Evolutionary conservation across 2,888 invertebrate species (phyloP).

Genomic region (Thereva nobilitata): DNA sequence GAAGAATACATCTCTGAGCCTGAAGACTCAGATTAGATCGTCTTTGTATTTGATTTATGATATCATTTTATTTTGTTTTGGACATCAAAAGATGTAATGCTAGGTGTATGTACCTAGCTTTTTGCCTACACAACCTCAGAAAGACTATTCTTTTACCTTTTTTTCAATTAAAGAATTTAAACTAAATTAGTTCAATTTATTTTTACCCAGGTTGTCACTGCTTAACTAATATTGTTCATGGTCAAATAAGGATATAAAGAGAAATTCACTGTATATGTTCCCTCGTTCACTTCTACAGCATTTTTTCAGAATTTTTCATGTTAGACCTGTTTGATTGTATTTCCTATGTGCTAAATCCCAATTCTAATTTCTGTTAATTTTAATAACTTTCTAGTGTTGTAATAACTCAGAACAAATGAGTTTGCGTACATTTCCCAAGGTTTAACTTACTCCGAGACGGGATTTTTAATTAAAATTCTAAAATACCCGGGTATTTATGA

Average conservation of each 20-base stretch:
- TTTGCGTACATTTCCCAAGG: constrained; percentile 4
- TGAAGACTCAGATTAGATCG: background rate
- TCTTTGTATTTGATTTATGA: background rate
- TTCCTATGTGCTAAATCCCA: background rate
- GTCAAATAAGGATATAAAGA: background rate
- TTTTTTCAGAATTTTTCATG: background rate
- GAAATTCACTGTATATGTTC: background rate
- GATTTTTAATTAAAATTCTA: background rate
- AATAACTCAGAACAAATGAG: background rate
- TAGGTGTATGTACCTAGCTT: no score
- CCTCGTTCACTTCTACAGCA: no score
- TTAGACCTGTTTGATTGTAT: background rate
- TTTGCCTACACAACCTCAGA: no score
- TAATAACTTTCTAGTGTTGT: constrained; percentile 1
- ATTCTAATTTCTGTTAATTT: background rate
- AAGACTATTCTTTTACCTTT: no score
- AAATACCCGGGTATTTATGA: constrained; percentile 1
- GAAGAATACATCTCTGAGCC: background rate
- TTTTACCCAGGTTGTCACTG: background rate
- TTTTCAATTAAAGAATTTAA: background rate
- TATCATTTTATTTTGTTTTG: background rate
- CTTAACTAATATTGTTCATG: background rate
- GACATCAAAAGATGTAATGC: no score
- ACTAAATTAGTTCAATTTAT: background rate
- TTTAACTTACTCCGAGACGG: background rate